These are phyloP conservation scores for Hippocampus comes DNA, from an alignment of 2,113 vertebrate genomes.

Conservation along the genomic window DNA sequence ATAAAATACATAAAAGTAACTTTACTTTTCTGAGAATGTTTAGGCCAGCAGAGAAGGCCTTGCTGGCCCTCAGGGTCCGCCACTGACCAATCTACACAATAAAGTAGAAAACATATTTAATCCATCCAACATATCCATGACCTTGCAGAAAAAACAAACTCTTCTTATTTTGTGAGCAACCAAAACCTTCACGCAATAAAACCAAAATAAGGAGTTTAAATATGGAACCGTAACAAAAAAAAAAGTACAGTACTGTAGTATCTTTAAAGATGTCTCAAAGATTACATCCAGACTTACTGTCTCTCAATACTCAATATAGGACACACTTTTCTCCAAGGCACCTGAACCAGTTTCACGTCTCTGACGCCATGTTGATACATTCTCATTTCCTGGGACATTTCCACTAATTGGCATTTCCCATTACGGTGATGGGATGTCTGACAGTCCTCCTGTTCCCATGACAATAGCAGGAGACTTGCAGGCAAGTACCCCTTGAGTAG, in stretches of 20 bases:
- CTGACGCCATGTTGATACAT: not conserved
- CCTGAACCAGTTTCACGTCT: constrained; percentile 11
- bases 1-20: too few species aligned
- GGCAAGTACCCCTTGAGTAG: not conserved
- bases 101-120: not conserved
- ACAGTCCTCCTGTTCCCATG: constrained; percentile 14
- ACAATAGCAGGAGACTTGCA: constrained; percentile 9
- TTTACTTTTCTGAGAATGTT: too few species aligned
- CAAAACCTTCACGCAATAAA: not conserved
- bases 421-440: constrained; percentile 29
- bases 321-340: not conserved
- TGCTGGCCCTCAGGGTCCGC: too few species aligned
- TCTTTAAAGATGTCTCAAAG: not conserved
- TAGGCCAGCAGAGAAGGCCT: too few species aligned
- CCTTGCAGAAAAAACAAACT: not conserved
- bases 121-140: not conserved
- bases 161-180: not conserved
- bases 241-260: not conserved
- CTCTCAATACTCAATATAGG: not conserved
- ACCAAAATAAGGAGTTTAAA: not conserved
- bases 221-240: not conserved
- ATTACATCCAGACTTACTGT: not conserved
- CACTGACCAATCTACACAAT: not conserved
- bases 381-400: constrained; percentile 12
- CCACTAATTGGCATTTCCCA: constrained; percentile 40